Base-by-base conservation (phyloP, 2,797 vertebrate genomes). In the Sebastes diaconus region DNA sequence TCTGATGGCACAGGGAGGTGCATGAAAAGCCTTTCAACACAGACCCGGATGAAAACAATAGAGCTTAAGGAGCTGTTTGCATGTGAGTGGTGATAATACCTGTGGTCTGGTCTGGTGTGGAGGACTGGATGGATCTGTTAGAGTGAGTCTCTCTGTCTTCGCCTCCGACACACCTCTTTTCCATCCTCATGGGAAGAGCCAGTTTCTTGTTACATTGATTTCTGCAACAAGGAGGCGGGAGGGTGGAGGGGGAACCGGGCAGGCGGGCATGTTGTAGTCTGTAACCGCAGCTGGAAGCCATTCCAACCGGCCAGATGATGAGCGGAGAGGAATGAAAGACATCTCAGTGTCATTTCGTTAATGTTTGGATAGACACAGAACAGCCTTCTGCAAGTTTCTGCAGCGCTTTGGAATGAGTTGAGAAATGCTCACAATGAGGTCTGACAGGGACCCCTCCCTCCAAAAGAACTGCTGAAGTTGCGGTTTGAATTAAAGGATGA, bases 151-250 rank as follows among this genome's bases (percentile, higher is more conserved):
- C 61, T 75, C 61, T 46, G 42, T 70, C 8, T 32, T 55, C 46
- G 27, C 69, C 57, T 64, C 67, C 25, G 80, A 87, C 86, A 88
- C 92, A 87, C 91, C 91, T 88, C 82, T 78, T 18, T 22, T 69
- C n/a, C 79, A 64, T 58, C 79, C 78, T 65, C 73, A 25, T 39
- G 79, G 73, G 69, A 78, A 61, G 25, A 55, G 63, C 6, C 50
- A 12, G 14, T 14, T 66, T 75, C 67, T 42, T 10, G 27, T 30
- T 68, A 27, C 5, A 16, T 71, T 55, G 80, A 80, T 75, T 83
- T 73, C 5, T 65, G 58, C 34, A 77, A 27, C 63, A 29, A 46
- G 30, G 36, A 52, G 67, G 42, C 0, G 42, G 36, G 63, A 4
- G 25, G 18, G 7, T 39, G 10, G 2, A 4, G n/a, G 34, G 22